phyloP scores from a whole-genome alignment of 2,797 vertebrate species.

The Oreonectes daqikongensis region DNA sequence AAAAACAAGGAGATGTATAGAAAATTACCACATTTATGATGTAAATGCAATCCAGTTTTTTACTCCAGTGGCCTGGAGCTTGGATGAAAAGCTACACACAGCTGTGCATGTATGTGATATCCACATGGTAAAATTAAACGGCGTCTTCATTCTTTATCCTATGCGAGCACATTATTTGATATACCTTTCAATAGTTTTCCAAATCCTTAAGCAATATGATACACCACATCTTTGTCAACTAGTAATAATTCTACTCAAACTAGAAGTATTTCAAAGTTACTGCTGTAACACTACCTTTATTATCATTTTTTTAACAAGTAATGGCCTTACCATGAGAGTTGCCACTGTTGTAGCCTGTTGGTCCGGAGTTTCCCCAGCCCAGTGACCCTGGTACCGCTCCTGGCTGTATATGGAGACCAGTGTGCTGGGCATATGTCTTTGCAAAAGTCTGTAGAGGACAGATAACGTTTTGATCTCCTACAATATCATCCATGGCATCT shows the following conservation, averaged over 20 bases:
- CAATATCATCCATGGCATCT: slow-evolving; percentile 88
- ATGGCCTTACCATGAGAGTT: slow-evolving; percentile 68
- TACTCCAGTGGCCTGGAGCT: neutral
- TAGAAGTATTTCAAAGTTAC: neutral
- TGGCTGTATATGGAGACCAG: slow-evolving; percentile 65
- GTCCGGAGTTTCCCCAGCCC: slow-evolving; percentile 58
- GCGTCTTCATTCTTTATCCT: too few relatives aligned
- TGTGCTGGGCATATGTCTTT: slow-evolving; percentile 77
- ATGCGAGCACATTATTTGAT: neutral
- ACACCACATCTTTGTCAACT: neutral
- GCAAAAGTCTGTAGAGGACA: slow-evolving; percentile 88
- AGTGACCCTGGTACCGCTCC: slow-evolving; percentile 51
- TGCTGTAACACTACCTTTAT: too few relatives aligned
- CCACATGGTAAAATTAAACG: too few relatives aligned
- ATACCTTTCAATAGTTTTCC: neutral
- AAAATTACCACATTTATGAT: neutral
- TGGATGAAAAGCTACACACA: neutral
- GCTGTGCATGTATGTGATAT: neutral
- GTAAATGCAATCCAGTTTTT: neutral
- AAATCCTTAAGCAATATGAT: neutral
- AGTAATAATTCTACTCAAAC: neutral
- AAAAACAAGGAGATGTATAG: neutral
- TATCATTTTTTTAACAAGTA: too few relatives aligned
- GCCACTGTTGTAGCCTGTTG: slow-evolving; percentile 63
- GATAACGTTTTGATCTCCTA: slow-evolving; percentile 92